Base-by-base conservation (phyloP, 2,797 vertebrate genomes). In the Paramormyrops hopkinsi region DNA sequence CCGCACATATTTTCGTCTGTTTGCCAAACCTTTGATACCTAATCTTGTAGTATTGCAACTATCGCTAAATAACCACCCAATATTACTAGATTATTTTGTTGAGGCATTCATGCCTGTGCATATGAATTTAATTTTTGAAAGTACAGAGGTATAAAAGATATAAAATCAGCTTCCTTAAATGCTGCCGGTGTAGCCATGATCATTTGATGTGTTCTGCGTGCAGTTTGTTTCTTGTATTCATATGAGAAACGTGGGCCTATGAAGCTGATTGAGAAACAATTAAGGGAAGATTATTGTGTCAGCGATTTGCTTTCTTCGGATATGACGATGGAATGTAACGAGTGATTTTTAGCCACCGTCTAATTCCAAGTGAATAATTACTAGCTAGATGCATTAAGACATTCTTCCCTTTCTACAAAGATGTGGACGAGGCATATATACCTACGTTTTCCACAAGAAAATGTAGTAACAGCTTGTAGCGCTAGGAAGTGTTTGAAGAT, bases 341-440 rank as follows among this genome's bases (percentile, higher is more conserved):
- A 33, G 37, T 8, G 22, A 29, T 56, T 89, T 53, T 25, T 25
- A 41, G 19, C 46, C 46, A 37, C 44, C 33, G 48, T 44, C n/a
- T 59, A 48, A 73, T 89, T 89, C 37, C 89, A 22, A 73, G 14
- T 50, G 51, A 29, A 14, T 59, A 79, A 84, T 88, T 25, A 86
- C 33, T 53, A 53, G 22, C 89, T 65, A 50, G n/a, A 22, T 85
- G 37, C 41, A 79, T 44, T 86, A 86, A 59, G 22, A 50, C 85
- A 65, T 83, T 73, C 41, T 54, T 33, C 54, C 2, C 69, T 83
- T 88, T 87, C 51, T 53, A 2, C 87, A 69, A 53, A 4, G 79
- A 86, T 69, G 12, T 88, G n/a, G 41, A 79, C 37, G 37, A 79
- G 65, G 14, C 73, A n/a, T 41, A 19, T 1, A 19, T 76, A 19